Conservation (phyloP, 2,797 vertebrate species). For the Holocentrus rufus region DNA sequence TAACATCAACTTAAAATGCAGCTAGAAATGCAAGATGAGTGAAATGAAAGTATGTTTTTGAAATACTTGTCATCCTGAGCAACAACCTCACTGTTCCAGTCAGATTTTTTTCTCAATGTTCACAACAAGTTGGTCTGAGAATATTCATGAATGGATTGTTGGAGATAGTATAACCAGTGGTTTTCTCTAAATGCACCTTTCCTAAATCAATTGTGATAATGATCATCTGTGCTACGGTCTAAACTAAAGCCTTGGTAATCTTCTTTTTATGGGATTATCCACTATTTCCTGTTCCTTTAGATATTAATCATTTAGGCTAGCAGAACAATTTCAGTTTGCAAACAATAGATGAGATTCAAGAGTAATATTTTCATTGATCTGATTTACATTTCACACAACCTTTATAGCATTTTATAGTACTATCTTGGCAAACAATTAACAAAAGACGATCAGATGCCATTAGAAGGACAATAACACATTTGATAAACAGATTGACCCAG, state of each 20-base stretch:
- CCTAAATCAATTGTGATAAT: not conserved
- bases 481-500: conserved; percentile 44
- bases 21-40: not conserved
- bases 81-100: conserved; percentile 20
- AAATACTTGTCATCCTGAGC: not conserved
- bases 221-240: no score
- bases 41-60: not conserved
- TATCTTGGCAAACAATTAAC: not conserved
- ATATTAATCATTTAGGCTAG: conserved; percentile 31
- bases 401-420: not conserved
- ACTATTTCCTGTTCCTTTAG: conserved; percentile 11
- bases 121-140: conserved; percentile 32
- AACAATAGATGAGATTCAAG: conserved; percentile 9
- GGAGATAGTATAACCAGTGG: conserved; percentile 37
- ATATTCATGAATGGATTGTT: conserved; percentile 54
- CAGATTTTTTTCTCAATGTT: conserved; percentile 5
- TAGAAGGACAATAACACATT: conserved; percentile 45
- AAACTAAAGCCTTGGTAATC: no score
- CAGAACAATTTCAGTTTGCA: conserved; percentile 6
- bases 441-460: conserved; percentile 45
- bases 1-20: conserved; percentile 11
- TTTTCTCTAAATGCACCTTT: conserved; percentile 39
- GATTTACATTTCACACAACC: not conserved
- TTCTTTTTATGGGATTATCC: no score
- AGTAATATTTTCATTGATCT: conserved; percentile 24